A percentile compares a stretch with the other conserved stretches of the same genome.
Conservation (phyloP, 2,113 vertebrate genomes). For the Jacana jacana region DNA sequence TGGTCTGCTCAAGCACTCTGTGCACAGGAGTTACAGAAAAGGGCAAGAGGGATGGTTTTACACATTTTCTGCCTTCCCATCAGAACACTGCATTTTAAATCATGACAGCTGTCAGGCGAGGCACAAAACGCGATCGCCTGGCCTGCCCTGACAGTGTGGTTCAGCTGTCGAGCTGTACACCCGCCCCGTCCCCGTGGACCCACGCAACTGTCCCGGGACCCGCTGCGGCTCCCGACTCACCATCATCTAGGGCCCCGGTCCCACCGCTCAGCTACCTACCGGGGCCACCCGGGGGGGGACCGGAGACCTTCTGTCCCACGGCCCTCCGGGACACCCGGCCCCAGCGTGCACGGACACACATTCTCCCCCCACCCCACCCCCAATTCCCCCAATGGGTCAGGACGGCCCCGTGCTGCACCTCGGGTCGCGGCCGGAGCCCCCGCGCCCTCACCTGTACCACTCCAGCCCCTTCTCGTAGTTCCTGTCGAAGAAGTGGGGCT, state of each 20-base stretch:
- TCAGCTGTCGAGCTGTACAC: neutral
- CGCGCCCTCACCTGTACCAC: constrained; percentile 93
- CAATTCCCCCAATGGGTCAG: neutral
- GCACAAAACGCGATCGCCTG: neutral
- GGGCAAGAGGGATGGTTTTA: neutral
- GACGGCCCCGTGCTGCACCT: neutral
- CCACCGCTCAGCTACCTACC: neutral
- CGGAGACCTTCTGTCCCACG: neutral
- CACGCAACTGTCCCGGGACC: neutral
- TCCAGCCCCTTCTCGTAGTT: constrained; percentile 95
- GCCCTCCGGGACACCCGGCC: too few relatives aligned
- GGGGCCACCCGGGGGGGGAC: too few relatives aligned
- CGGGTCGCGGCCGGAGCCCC: neutral
- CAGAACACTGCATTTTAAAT: neutral
- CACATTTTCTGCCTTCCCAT: neutral
- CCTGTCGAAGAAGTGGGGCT: constrained; percentile 98
- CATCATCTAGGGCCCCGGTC: too few relatives aligned
- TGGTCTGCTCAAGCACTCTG: neutral
- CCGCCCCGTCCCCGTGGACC: neutral
- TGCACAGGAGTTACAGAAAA: neutral
- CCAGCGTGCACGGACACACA: too few relatives aligned
- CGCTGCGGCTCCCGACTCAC: neutral
- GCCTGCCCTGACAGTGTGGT: neutral
- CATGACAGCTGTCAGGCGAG: neutral
- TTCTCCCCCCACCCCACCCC: neutral